Conservation (phyloP, 2,113 vertebrate genomes). For the Balaeniceps rex region DNA sequence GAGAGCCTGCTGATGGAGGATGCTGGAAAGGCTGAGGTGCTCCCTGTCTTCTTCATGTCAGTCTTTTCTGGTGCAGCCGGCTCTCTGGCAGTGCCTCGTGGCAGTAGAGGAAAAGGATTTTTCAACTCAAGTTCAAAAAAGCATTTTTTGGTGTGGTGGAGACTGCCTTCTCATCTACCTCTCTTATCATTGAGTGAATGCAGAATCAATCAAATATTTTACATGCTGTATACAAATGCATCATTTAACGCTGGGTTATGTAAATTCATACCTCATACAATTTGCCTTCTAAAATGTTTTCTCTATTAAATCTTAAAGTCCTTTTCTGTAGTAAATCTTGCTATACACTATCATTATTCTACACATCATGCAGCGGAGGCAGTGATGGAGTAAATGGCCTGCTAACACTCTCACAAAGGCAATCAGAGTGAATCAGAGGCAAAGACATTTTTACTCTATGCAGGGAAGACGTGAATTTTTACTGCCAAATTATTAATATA, state of each 20-base stretch:
- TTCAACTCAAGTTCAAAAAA: background rate
- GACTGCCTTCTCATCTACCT: background rate
- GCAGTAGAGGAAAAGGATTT: background rate
- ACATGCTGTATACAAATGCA: background rate
- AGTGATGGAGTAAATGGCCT: background rate
- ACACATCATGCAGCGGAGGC: background rate
- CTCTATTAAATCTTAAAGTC: background rate
- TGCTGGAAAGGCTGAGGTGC: background rate
- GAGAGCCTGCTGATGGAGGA: background rate
- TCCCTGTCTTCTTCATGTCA: background rate
- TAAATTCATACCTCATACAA: background rate
- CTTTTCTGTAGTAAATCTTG: background rate
- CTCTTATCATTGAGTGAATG: background rate
- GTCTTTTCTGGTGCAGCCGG: background rate
- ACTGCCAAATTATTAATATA: background rate
- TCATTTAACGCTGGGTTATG: background rate
- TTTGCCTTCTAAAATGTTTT: background rate
- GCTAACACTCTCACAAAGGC: background rate
- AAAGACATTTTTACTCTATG: background rate
- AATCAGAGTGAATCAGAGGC: background rate
- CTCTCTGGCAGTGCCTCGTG: background rate
- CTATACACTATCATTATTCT: background rate
- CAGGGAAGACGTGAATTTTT: background rate
- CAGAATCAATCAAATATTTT: background rate
- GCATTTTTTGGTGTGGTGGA: background rate